Conservation (phyloP, 2,888 invertebrate species). For the Thumatha senex region DNA sequence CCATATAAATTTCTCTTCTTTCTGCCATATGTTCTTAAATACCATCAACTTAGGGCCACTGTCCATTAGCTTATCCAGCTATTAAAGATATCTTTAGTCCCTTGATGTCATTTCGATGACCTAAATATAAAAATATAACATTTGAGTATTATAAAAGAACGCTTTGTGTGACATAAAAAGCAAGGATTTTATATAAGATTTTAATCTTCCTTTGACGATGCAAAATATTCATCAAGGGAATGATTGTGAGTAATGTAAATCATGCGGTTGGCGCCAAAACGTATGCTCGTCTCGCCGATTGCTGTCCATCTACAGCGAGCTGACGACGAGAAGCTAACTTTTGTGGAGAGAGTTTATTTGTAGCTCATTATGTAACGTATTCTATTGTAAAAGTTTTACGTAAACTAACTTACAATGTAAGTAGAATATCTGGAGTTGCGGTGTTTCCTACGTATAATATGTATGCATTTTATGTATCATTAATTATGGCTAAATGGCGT, state of each 20-base stretch:
- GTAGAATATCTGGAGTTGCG: not conserved
- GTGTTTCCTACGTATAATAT: too few relatives aligned
- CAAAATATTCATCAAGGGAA: slow-evolving; percentile 28
- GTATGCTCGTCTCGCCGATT: slow-evolving; percentile 19
- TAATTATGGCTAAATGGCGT: too few relatives aligned
- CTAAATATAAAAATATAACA: too few relatives aligned
- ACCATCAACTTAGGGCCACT: too few relatives aligned
- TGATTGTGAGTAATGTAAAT: slow-evolving; percentile 44
- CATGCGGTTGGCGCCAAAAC: slow-evolving; percentile 40
- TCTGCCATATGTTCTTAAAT: too few relatives aligned
- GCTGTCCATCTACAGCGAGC: slow-evolving; percentile 8
- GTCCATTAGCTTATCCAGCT: too few relatives aligned
- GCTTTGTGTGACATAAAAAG: too few relatives aligned
- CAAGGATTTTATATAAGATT: slow-evolving; percentile 7
- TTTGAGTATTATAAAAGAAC: slow-evolving; percentile 3
- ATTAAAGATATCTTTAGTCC: too few relatives aligned
- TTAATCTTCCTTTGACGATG: slow-evolving; percentile 23
- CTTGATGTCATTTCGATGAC: not conserved
- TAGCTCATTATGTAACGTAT: too few relatives aligned
- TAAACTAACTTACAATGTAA: not conserved
- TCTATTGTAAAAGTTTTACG: too few relatives aligned
- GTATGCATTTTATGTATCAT: too few relatives aligned
- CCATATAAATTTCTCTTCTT: too few relatives aligned
- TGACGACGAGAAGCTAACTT: slow-evolving; percentile 19
- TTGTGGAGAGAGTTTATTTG: slow-evolving; percentile 34